Evolutionary conservation across 2,888 invertebrate species (phyloP).

Genomic region (Taenaris catops): DNA sequence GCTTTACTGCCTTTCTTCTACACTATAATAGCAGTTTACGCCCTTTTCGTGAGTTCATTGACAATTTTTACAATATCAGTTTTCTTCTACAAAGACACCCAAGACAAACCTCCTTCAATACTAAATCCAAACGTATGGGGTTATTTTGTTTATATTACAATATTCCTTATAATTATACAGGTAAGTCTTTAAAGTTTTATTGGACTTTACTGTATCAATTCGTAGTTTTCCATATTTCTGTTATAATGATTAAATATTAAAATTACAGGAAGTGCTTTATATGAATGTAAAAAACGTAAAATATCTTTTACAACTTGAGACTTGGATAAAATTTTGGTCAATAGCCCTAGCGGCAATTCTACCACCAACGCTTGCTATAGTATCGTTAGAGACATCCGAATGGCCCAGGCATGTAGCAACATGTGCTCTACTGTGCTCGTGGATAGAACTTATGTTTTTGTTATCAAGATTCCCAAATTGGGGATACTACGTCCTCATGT

Average conservation of each 20-base stretch:
- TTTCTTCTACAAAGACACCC: conserved; percentile 65
- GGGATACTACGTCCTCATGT: conserved; percentile 81
- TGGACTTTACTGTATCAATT: neutral
- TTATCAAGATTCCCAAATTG: conserved; percentile 77
- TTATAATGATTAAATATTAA: neutral
- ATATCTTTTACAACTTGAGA: conserved; percentile 75
- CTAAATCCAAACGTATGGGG: conserved; percentile 51
- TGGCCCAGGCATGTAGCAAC: conserved; percentile 76
- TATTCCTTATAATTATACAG: conserved; percentile 57
- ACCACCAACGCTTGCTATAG: conserved; percentile 46
- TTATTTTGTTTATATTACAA: conserved; percentile 52
- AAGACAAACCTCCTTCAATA: conserved; percentile 39
- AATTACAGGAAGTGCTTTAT: conserved; percentile 73
- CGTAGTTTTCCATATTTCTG: neutral
- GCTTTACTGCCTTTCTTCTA: conserved; percentile 76
- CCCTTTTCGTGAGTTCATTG: conserved; percentile 66
- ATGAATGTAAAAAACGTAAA: conserved; percentile 67
- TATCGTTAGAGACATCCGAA: conserved; percentile 35
- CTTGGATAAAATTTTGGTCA: conserved; percentile 76
- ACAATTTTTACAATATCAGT: conserved; percentile 67
- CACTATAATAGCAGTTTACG: conserved; percentile 66
- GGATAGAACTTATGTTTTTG: conserved; percentile 79
- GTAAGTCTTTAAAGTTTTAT: conserved; percentile 36
- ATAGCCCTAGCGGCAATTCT: conserved; percentile 60
- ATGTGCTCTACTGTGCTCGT: conserved; percentile 69